Evolutionary conservation across 35 echinoderm and acorn worm genomes (phyloP).

Genomic region (Heliocidaris tuberculata): DNA sequence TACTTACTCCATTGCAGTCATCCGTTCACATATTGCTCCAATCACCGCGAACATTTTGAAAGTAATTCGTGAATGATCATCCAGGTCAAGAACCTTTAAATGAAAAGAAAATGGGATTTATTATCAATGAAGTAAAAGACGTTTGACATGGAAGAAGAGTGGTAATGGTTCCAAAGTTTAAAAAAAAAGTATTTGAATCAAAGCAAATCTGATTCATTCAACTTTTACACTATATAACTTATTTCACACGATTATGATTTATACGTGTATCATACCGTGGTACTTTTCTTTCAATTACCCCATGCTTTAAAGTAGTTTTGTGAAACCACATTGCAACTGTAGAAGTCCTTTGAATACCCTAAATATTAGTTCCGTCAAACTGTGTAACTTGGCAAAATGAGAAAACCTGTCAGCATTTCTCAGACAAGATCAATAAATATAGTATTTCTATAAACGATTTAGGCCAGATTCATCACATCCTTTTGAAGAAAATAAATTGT

Average conservation of each 20-base stretch:
- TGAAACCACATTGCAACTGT: not conserved
- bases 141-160: no score
- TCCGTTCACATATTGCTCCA: constrained; percentile 75
- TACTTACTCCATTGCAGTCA: constrained; percentile 93
- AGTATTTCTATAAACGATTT: no score
- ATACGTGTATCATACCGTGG: no score
- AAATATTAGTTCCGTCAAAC: not conserved
- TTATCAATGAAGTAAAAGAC: no score
- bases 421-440: not conserved
- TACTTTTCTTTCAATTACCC: not conserved
- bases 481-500: no score
- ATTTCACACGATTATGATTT: no score
- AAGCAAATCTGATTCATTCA: no score
- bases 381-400: not conserved
- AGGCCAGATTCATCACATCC: no score
- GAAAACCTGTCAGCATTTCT: not conserved
- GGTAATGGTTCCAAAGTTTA: no score
- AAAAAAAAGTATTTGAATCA: no score
- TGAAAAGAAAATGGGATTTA: constrained; percentile 15
- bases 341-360: not conserved
- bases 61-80: constrained; percentile 70
- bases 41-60: constrained; percentile 97
- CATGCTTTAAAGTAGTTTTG: not conserved
- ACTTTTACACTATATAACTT: no score
- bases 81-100: constrained; percentile 73